Evolutionary conservation across 2,797 vertebrate species (phyloP).

Genomic region (Parotocinclus haroldoi): DNA sequence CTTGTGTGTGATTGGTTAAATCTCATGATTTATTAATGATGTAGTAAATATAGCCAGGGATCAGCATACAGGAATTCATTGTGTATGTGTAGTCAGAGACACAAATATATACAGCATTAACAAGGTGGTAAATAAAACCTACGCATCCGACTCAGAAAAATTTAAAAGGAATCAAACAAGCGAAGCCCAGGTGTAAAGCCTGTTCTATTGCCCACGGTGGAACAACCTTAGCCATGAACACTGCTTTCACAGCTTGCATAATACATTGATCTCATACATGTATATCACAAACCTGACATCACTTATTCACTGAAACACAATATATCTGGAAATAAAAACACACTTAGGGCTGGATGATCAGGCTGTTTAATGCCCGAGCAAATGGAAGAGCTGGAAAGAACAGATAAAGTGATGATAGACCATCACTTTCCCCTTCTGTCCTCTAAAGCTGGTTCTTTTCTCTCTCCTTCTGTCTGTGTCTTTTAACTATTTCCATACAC

Average conservation of each 20-base stretch:
- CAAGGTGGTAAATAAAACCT: constrained; percentile 18
- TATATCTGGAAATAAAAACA: constrained; percentile 42
- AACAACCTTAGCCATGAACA: neutral
- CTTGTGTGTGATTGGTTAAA: constrained; percentile 67
- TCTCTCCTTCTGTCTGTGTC: neutral
- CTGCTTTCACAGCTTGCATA: constrained; percentile 16
- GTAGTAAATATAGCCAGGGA: constrained; percentile 60
- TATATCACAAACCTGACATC: constrained; percentile 39
- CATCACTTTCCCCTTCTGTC: no score
- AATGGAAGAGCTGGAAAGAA: constrained; percentile 13
- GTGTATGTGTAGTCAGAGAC: neutral
- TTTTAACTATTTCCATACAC: neutral
- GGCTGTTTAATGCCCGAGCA: constrained; percentile 26
- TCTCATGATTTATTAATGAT: constrained; percentile 71
- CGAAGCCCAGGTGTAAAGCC: constrained; percentile 13
- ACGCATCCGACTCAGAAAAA: neutral
- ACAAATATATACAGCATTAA: constrained; percentile 11
- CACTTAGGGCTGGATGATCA: constrained; percentile 22
- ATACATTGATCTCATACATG: constrained; percentile 34
- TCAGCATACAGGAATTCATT: constrained; percentile 3
- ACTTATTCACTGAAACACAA: constrained; percentile 45
- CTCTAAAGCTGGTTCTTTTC: neutral
- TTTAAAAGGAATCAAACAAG: constrained; percentile 14
- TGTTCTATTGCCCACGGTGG: neutral
- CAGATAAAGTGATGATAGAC: neutral